Conservation (phyloP, 2,797 vertebrate species). For the Euphonia xanthogaster region DNA sequence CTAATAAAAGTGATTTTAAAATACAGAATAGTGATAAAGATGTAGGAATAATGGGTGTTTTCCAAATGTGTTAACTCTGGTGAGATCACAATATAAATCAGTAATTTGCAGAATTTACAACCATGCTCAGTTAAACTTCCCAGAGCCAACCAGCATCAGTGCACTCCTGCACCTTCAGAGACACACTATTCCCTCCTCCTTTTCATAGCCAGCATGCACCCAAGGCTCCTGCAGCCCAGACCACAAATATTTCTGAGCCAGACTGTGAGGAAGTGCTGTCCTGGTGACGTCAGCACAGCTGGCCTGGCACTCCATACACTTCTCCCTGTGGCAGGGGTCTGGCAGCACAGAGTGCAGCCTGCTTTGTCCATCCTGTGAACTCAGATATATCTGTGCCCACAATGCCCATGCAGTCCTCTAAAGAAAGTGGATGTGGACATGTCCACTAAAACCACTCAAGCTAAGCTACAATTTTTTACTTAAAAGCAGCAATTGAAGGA, state of each 20-base stretch:
- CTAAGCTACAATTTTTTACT: neutral
- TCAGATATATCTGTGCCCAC: neutral
- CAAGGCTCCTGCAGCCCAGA: neutral
- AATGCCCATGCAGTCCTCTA: neutral
- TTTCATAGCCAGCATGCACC: neutral
- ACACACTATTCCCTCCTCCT: neutral
- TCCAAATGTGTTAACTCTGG: neutral
- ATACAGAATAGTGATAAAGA: neutral
- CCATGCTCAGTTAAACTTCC: neutral
- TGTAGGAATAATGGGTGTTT: neutral
- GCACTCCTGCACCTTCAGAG: neutral
- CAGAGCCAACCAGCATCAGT: fast-evolving
- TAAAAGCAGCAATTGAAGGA: neutral
- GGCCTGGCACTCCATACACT: neutral
- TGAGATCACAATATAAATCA: neutral
- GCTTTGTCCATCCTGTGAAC: neutral
- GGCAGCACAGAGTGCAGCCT: neutral
- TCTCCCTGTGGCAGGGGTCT: neutral
- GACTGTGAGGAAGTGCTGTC: fast-evolving
- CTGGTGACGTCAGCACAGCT: neutral
- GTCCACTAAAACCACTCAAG: neutral
- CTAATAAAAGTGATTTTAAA: neutral
- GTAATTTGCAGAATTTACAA: neutral
- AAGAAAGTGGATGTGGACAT: neutral
- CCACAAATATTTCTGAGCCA: neutral